Percentiles rank a stretch among this genome's conserved stretches.
These are phyloP conservation scores for Blastobasis adustella DNA, from an alignment of 2,888 invertebrate genomes.

Conservation along the genomic window DNA sequence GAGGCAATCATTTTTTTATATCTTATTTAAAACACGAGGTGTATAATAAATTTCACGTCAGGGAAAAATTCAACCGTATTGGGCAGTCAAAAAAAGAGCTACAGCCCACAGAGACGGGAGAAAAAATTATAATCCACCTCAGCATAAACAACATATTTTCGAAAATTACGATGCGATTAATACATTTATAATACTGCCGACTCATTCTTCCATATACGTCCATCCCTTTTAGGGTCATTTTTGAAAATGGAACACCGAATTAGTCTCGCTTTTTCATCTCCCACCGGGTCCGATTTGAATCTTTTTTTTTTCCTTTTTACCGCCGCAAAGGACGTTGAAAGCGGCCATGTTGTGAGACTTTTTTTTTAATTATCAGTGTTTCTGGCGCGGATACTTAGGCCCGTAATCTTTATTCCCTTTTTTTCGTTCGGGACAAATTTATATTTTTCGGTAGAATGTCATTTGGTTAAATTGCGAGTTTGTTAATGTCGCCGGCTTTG, in stretches of 20 bases:
- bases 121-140: slow-evolving; percentile 24
- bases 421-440: slow-evolving; percentile 24
- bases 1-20: no score
- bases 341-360: slow-evolving; percentile 52
- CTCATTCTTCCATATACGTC: slow-evolving; percentile 21
- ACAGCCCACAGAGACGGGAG: neutral
- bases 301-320: slow-evolving; percentile 39
- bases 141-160: slow-evolving; percentile 58
- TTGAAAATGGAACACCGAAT: slow-evolving; percentile 66
- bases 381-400: slow-evolving; percentile 23
- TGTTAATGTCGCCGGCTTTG: neutral
- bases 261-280: slow-evolving; percentile 67
- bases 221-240: slow-evolving; percentile 36
- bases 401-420: slow-evolving; percentile 17
- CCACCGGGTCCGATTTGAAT: slow-evolving; percentile 61
- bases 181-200: slow-evolving; percentile 54
- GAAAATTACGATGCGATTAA: slow-evolving; percentile 67
- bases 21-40: no score
- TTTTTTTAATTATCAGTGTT: slow-evolving; percentile 59
- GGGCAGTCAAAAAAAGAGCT: no score
- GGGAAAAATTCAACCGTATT: no score
- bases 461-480: slow-evolving; percentile 41
- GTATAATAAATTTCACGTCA: no score
- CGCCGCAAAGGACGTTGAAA: slow-evolving; percentile 42
- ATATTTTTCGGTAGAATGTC: slow-evolving; percentile 45